These are phyloP conservation scores for Microvelia longipes DNA, from an alignment of 1,140 invertebrate species.

Conservation along the genomic window DNA sequence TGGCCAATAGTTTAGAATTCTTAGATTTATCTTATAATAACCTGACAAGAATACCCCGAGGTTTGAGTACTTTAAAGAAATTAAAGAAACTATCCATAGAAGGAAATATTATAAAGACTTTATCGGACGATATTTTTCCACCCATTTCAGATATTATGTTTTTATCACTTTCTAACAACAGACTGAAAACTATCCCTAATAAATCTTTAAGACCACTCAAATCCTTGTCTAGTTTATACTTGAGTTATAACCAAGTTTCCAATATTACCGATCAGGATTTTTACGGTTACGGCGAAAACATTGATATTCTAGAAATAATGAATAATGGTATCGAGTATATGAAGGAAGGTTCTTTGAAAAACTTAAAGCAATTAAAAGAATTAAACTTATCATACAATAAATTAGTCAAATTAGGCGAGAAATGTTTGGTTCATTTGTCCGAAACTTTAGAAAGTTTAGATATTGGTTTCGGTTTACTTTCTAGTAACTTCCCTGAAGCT, in stretches of 20 bases:
- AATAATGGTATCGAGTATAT: conserved; percentile 48
- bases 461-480: conserved; percentile 65
- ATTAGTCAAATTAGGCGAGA: conserved; percentile 53
- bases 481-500: conserved; percentile 52
- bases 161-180: conserved; percentile 63
- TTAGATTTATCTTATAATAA: conserved; percentile 69
- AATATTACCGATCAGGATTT: conserved; percentile 58
- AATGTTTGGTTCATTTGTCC: conserved; percentile 56
- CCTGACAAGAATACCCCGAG: conserved; percentile 46
- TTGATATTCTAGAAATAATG: conserved; percentile 27
- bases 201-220: conserved; percentile 47
- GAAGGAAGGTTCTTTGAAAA: conserved; percentile 50
- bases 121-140: conserved; percentile 36
- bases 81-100: conserved; percentile 66
- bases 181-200: conserved; percentile 51
- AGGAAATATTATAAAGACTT: conserved; percentile 51
- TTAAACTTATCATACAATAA: conserved; percentile 78
- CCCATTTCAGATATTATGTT: conserved; percentile 45
- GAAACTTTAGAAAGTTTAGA: conserved; percentile 62
- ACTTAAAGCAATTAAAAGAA: conserved; percentile 54
- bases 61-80: conserved; percentile 42
- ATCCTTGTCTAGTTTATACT: conserved; percentile 59
- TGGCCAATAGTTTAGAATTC: conserved; percentile 57
- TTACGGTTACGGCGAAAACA: conserved; percentile 42
- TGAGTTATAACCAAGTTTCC: conserved; percentile 70